Evolutionary conservation across 2,113 vertebrate genomes (phyloP), one percentile per base, ranked within the genome.

Genomic region (Marmota flaviventris): DNA sequence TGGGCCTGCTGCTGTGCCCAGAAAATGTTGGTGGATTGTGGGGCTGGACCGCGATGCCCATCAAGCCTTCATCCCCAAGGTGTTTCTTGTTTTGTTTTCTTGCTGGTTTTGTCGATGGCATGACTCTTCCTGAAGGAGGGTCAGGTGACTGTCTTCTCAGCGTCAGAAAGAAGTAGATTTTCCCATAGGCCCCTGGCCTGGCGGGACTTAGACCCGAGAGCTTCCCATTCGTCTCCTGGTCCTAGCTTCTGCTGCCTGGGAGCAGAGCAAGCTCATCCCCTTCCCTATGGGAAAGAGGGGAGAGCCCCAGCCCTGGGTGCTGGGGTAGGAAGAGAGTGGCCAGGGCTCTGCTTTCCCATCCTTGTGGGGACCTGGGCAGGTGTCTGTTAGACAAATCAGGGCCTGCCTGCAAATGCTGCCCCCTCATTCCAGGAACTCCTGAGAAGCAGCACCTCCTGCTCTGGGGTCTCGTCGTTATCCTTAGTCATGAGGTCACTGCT

Each of bases 1-100:
- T 0, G 73, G 29, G 34, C 6, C 0, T 51, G 27, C 18, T 5
- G 22, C 69, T 6, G 37, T 1, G 2, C 17, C 17, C 4, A 2
- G 72, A n/a, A 17, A 56, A 2, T n/a, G 37, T 29, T 8, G 25
- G 32, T 1, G 39, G n/a, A 12, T 2, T 8, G 8, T 12, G 27
- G 22, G 17, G 6, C 22, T 5, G 12, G 29, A 20, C 42, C 53
- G 10, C 56, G 5, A 13, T 4, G 32, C 61, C 5, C 65, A 2
- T 12, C 16, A 8, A 17, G 2, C 37, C 48, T 78, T 48, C 27
- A 4, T 48, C 63, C 75, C n/a, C n/a, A 37, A 20, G 67, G 48
- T 29, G 9, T 73, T 79, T 51, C 37, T 76, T 89, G 86, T 6
- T 73, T 45, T 3, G 4, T 37, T 56, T 84, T 91, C 53, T 90